Percentiles rank a stretch among this genome's conserved stretches.
Evolutionary conservation across 2,113 vertebrate genomes (phyloP).

Genomic region (Panthera leo): DNA sequence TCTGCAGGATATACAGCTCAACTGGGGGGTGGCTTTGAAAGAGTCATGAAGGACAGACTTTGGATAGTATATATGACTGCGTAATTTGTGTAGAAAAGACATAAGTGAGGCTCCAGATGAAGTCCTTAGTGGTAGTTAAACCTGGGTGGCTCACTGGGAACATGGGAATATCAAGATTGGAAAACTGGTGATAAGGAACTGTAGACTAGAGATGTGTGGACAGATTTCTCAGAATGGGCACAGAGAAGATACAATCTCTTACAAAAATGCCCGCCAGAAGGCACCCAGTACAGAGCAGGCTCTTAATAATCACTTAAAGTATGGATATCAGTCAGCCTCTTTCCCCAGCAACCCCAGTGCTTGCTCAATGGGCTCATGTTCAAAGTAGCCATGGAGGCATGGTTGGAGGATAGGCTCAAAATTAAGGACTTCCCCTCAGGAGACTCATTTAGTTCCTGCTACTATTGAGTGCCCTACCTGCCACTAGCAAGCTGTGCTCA

Average conservation of each 20-base stretch:
- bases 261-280: not conserved
- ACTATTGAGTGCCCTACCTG: not conserved
- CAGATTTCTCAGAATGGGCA: not conserved
- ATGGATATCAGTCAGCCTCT: not conserved
- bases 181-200: not conserved
- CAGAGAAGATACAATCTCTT: not conserved
- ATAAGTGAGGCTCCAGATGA: not conserved
- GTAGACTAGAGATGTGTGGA: too few relatives aligned
- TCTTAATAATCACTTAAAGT: not conserved
- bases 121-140: not conserved
- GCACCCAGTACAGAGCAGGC: not conserved
- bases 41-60: not conserved
- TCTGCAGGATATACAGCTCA: not conserved
- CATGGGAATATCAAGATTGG: not conserved
- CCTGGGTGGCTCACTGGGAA: not conserved
- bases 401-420: not conserved
- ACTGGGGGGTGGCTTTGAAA: not conserved
- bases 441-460: not conserved
- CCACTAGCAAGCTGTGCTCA: not conserved
- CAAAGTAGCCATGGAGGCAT: not conserved
- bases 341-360: not conserved
- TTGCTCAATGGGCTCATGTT: not conserved
- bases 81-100: not conserved
- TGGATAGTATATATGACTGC: not conserved
- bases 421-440: not conserved